Percentiles rank a stretch among this genome's conserved stretches.
These are phyloP conservation scores for Himalopsyche phryganea DNA, from an alignment of 1,140 invertebrate species.

Conservation along the genomic window DNA sequence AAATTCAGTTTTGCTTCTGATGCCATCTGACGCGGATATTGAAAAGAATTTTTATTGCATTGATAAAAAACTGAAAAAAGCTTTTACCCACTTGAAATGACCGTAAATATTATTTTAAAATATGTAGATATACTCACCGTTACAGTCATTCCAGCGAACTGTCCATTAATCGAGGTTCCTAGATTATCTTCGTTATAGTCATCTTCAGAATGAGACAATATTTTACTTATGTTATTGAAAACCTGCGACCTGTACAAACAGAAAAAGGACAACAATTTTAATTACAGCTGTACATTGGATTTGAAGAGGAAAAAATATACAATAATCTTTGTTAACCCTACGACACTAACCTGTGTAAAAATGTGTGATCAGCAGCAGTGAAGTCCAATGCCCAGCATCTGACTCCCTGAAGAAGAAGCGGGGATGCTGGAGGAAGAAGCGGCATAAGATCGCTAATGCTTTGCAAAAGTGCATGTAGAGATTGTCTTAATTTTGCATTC, in stretches of 20 bases:
- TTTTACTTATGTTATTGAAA: conserved; percentile 95
- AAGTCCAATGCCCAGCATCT: conserved; percentile 91
- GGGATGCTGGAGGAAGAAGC: conserved; percentile 80
- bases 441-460: conserved; percentile 91
- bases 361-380: conserved; percentile 82
- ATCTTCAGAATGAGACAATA: conserved; percentile 89
- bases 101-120: too few species aligned
- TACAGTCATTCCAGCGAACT: neutral
- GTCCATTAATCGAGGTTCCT: conserved; percentile 36
- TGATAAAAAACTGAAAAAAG: too few species aligned
- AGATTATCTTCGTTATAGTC: conserved; percentile 55
- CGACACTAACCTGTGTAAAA: conserved; percentile 73
- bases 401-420: conserved; percentile 87
- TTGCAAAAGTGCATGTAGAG: conserved; percentile 86
- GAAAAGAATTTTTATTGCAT: too few species aligned
- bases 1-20: too few species aligned
- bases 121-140: neutral
- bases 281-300: too few species aligned
- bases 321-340: too few species aligned
- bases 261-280: neutral
- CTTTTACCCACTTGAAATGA: too few species aligned
- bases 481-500: conserved; percentile 57
- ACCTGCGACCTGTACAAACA: conserved; percentile 69
- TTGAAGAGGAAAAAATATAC: too few species aligned
- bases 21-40: too few species aligned